Percentiles rank a stretch among this genome's conserved stretches.
Conservation (phyloP, 2,888 invertebrate species). For the Ennomos quercinarius region DNA sequence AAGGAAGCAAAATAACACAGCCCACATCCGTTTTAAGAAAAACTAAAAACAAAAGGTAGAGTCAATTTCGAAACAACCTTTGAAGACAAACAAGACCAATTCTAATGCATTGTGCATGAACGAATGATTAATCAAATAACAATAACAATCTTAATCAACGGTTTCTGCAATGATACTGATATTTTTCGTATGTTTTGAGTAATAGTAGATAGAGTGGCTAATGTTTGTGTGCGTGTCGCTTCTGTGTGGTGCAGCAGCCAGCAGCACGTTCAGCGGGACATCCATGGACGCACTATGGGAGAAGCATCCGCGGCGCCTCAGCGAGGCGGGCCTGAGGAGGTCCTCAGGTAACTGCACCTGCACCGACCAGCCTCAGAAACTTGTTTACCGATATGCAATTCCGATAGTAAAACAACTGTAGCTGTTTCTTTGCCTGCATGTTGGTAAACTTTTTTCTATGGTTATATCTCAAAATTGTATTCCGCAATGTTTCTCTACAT, state of each 20-base stretch:
- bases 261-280: slow-evolving; percentile 86
- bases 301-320: slow-evolving; percentile 89
- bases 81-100: no score
- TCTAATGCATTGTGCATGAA: slow-evolving; percentile 20
- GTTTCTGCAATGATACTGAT: slow-evolving; percentile 44
- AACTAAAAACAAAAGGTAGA: no score
- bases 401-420: background rate
- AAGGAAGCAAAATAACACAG: no score
- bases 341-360: slow-evolving; percentile 88
- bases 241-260: slow-evolving; percentile 80
- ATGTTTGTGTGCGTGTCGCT: slow-evolving; percentile 80
- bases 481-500: slow-evolving; percentile 5
- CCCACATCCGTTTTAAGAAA: no score
- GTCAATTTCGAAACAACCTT: no score
- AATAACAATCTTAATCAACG: slow-evolving; percentile 25
- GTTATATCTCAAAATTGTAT: slow-evolving; percentile 10
- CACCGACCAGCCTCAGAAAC: slow-evolving; percentile 40
- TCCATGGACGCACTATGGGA: slow-evolving; percentile 91
- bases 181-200: slow-evolving; percentile 50
- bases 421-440: background rate
- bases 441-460: slow-evolving; percentile 17
- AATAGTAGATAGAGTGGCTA: slow-evolving; percentile 71
- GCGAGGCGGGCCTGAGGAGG: slow-evolving; percentile 91
- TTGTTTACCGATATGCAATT: slow-evolving; percentile 16
- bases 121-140: slow-evolving; percentile 34